These are phyloP conservation scores for Chalcis sispes DNA, from an alignment of 2,888 invertebrate genomes.

Conservation along the genomic window DNA sequence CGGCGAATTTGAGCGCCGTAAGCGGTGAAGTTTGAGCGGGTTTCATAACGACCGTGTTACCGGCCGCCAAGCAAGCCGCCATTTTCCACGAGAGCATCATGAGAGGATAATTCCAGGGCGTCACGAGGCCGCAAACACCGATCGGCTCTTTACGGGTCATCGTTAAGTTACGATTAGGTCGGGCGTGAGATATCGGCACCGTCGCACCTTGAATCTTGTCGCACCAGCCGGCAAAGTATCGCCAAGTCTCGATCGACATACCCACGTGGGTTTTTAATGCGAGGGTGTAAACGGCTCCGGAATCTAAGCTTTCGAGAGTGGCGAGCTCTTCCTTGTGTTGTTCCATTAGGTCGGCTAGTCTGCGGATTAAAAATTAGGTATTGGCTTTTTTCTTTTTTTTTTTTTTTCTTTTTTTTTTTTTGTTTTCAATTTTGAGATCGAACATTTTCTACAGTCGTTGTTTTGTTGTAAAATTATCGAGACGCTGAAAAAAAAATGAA, in stretches of 20 bases:
- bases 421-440: too few relatives aligned
- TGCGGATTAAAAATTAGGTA: conserved; percentile 74
- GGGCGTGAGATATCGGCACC: conserved; percentile 93
- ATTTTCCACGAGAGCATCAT: conserved; percentile 99
- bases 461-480: too few relatives aligned
- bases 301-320: conserved; percentile 94
- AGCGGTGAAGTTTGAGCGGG: conserved; percentile 95
- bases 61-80: conserved; percentile 97
- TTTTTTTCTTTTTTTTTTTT: background rate
- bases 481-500: too few relatives aligned
- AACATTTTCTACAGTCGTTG: too few relatives aligned
- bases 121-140: conserved; percentile 94
- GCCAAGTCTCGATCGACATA: conserved; percentile 98
- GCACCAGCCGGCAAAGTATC: conserved; percentile 97
- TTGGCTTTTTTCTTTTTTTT: background rate
- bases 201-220: conserved; percentile 96
- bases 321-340: conserved; percentile 95
- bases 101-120: conserved; percentile 98
- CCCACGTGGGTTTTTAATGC: conserved; percentile 97
- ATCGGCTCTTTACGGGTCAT: conserved; percentile 94
- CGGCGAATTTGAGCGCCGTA: conserved; percentile 96
- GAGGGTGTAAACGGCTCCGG: conserved; percentile 97
- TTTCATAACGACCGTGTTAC: conserved; percentile 97
- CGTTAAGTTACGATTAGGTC: conserved; percentile 93
- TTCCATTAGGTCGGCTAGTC: conserved; percentile 96